Base-by-base conservation (phyloP, 2,888 invertebrate species). In the Rambutsinella grinnellia region DNA sequence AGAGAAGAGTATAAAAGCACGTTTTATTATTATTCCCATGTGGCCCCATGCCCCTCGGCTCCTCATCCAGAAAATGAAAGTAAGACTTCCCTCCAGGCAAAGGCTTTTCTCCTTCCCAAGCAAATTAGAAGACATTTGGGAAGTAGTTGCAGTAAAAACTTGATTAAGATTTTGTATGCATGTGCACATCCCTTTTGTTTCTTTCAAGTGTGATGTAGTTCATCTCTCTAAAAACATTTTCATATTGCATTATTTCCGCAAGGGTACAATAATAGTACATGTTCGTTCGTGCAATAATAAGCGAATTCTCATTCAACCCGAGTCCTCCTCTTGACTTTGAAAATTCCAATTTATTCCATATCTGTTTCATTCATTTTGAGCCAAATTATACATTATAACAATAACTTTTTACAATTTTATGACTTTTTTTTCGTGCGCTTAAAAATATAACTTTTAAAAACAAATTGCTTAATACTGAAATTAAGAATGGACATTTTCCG, bases 21-120 rank as follows among this genome's bases (percentile, higher is more conserved):
- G 44, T 61, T 69, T 62, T 47, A 72, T 63, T 71, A 71, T 72
- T 63, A 72, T 72, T 72, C 71, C 71, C 71, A 65, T 44, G 71
- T 19, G 71, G 6, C 65, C 46, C 60, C 60, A 36, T 36, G 36
- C 36, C 36, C 36, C 36, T 36, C 36, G 13, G 36, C 36, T 36
- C 36, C 13, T 13, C 36, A 36, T 8, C 36, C 36, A 36, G 36
- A 5, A 36, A 36, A 36, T 36, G 36, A 36, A 36, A 36, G 36
- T 36, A 36, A 36, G 13, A 36, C 13, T 36, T 36, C 36, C 36
- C 36, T 36, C 36, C 36, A 36, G 36, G 36, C 36, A 8, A 13
- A 13, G 36, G 6, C n/a, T n/a, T n/a, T n/a, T 36, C 13, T 13
- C 36, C 36, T 5, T 36, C 36, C 36, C 36, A 36, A 36, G 36